A percentile compares a stretch with the other conserved stretches of the same genome.
These are phyloP conservation scores for Meda fulgida DNA, from an alignment of 2,797 vertebrate species.

Conservation along the genomic window DNA sequence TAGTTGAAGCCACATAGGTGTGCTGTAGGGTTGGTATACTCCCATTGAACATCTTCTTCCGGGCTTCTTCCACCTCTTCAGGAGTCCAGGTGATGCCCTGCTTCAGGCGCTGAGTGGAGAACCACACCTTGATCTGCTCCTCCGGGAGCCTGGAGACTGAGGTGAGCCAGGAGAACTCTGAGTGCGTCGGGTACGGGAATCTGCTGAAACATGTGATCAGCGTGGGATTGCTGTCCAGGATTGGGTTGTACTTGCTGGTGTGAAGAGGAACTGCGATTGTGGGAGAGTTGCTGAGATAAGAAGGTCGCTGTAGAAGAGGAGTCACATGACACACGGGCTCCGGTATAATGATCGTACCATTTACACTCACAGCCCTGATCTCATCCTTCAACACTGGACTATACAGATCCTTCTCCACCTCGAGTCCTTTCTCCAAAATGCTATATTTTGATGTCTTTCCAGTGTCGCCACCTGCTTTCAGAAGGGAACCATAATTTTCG, in stretches of 20 bases:
- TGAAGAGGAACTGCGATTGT: conserved; percentile 95
- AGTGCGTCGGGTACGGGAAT: conserved; percentile 95
- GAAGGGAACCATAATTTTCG: conserved; percentile 64
- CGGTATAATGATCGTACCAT: conserved; percentile 86
- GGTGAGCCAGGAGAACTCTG: conserved; percentile 93
- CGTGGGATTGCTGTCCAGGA: conserved; percentile 89
- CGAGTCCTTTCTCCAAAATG: conserved; percentile 71
- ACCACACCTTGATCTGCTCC: conserved; percentile 97
- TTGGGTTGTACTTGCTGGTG: conserved; percentile 93
- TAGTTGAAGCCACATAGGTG: conserved; percentile 84
- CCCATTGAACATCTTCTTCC: conserved; percentile 98
- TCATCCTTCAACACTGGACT: conserved; percentile 78
- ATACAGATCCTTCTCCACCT: conserved; percentile 76
- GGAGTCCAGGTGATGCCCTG: conserved; percentile 99
- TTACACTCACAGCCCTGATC: conserved; percentile 85
- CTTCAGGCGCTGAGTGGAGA: conserved; percentile 93
- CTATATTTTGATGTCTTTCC: conserved; percentile 76
- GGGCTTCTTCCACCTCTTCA: conserved; percentile 97
- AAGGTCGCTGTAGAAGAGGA: conserved; percentile 93
- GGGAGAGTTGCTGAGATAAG: conserved; percentile 92
- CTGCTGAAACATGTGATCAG: conserved; percentile 95
- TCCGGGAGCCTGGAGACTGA: conserved; percentile 94
- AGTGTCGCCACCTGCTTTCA: conserved; percentile 72
- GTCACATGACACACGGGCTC: conserved; percentile 85
- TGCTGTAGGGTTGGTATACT: conserved; percentile 89